Evolutionary conservation across 2,888 invertebrate genomes (phyloP).

Genomic region (Watsonalla cultraria): DNA sequence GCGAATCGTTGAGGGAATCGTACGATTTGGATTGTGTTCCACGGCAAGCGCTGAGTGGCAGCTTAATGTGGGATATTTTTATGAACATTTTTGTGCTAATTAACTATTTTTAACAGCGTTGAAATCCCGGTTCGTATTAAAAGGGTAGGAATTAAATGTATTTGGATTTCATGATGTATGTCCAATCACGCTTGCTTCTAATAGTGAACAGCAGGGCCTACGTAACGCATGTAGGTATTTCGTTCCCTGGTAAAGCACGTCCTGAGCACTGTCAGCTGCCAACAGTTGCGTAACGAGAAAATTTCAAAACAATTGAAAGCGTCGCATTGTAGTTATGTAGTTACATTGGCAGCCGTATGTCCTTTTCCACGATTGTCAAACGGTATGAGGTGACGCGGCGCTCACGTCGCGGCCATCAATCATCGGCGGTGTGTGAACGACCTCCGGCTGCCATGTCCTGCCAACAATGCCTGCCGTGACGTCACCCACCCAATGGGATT

Average conservation of each 20-base stretch:
- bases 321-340: slow-evolving; percentile 8
- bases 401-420: slow-evolving; percentile 54
- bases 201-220: too few relatives aligned
- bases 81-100: neutral
- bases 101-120: neutral
- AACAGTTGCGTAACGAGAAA: slow-evolving; percentile 19
- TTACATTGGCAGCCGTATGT: slow-evolving; percentile 20
- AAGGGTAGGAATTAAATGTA: too few relatives aligned
- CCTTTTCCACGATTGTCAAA: slow-evolving; percentile 29
- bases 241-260: neutral
- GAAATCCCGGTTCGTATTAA: too few relatives aligned
- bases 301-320: slow-evolving; percentile 33
- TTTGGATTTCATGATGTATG: too few relatives aligned
- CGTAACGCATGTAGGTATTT: neutral
- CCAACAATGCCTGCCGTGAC: slow-evolving; percentile 39
- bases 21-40: neutral
- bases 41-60: neutral
- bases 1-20: neutral
- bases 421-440: slow-evolving; percentile 46
- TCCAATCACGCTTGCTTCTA: too few relatives aligned
- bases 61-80: neutral
- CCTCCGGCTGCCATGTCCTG: slow-evolving; percentile 39
- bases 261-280: neutral
- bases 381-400: slow-evolving; percentile 20
- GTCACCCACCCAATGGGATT: slow-evolving; percentile 21